Evolutionary conservation across 1,140 invertebrate species (phyloP).

Genomic region (Batillaria attramentaria): DNA sequence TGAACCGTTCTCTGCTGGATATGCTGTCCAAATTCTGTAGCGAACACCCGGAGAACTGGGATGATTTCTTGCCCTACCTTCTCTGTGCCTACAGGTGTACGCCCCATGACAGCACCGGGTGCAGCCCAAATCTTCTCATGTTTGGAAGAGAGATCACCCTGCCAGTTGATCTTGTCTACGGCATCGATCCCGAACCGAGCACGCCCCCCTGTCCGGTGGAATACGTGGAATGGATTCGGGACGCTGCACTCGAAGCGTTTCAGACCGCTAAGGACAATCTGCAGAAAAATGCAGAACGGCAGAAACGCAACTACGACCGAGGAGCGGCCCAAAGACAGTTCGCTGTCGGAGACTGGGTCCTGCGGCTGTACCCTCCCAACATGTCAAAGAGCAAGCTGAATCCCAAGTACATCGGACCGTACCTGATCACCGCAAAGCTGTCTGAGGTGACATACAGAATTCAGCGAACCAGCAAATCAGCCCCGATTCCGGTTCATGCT

Average conservation of each 20-base stretch:
- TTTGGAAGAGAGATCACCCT: conserved; percentile 46
- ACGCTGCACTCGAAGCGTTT: background rate
- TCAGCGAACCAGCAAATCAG: background rate
- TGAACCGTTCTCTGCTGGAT: conserved; percentile 53
- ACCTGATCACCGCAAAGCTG: background rate
- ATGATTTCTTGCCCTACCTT: conserved; percentile 39
- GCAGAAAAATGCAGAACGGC: background rate
- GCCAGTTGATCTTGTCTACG: conserved; percentile 38
- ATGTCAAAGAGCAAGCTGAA: background rate
- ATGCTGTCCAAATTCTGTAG: conserved; percentile 52
- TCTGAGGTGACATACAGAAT: background rate
- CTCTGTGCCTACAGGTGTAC: conserved; percentile 31
- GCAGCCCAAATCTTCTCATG: conserved; percentile 45
- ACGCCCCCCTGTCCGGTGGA: background rate
- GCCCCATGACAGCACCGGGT: conserved; percentile 38
- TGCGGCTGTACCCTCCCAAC: background rate
- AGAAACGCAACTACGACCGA: conserved; percentile 26
- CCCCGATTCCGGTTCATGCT: background rate
- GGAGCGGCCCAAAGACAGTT: background rate
- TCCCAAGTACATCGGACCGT: background rate
- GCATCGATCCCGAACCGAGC: background rate
- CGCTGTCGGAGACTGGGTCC: background rate
- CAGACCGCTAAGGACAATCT: background rate
- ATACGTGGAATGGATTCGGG: conserved; percentile 7
- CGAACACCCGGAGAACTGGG: conserved; percentile 39